Evolutionary conservation across 2,113 vertebrate species (phyloP), one percentile per base, ranked within the genome.

Genomic region (Triplophysa rosa): DNA sequence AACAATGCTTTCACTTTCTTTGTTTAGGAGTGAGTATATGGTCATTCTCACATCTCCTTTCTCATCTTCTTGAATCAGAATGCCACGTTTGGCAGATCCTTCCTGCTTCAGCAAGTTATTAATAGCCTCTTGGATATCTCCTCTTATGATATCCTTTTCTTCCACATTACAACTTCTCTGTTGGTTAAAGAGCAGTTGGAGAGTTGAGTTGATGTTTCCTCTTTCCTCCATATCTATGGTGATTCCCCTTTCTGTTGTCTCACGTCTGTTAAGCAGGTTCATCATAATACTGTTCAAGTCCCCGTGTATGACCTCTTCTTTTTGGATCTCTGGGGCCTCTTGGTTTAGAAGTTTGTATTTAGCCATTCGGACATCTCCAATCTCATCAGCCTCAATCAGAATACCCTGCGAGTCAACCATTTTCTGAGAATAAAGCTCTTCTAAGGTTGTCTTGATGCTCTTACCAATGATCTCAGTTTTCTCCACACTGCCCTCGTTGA

Each of bases 61-160:
- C 87, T 98, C 96, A 59, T 95, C 94, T 83, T 96, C 96, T 75
- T 98, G 95, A 90, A 98, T 95, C 70, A 98, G 88, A 88, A 98
- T 96, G 37, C 96, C 96, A 82, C 84, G 93, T 86, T 94, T 96
- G 37, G 90, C 87, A 77, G 92, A 90, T 49, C 86, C 89, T 72
- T 95, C 90, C 5, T 86, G 87, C 23, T 88, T 92, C 5, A 96
- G 90, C n/a, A 98, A 88, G 37, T 87, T 95, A 91, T 90, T 95
- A 66, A 97, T 95, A 29, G 95, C 93, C 87, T 96, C 93, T 78
- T 95, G 94, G 84, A 97, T 92, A 88, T 98, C 94, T 52, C 95
- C 95, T 72, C 80, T 89, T 58, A 95, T 89, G 76, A 97, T 90
- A 77, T 94, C 92, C 87, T 95, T 94, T 85, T 94, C 96, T 84